A percentile compares a stretch with the other conserved stretches of the same genome.
phyloP scores from a whole-genome alignment of 2,888 invertebrate genomes.

The Drosophila infuscata region DNA sequence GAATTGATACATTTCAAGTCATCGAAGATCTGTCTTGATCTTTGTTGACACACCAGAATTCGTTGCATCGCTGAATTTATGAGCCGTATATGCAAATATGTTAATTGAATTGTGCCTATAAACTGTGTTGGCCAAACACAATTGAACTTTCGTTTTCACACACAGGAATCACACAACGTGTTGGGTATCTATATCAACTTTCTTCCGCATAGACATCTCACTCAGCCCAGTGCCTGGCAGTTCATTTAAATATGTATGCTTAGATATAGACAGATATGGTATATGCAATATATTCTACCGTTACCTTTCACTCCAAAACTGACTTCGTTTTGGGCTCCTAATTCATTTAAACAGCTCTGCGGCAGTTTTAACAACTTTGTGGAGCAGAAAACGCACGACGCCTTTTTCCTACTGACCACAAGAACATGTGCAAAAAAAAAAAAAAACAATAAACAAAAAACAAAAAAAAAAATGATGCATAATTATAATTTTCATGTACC shows the following conservation, averaged over 20 bases:
- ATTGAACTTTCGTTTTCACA: constrained; percentile 57
- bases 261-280: background rate
- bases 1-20: constrained; percentile 66
- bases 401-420: constrained; percentile 53
- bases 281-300: constrained; percentile 23
- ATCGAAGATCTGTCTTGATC: constrained; percentile 26
- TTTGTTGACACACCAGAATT: constrained; percentile 49
- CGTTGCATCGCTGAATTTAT: constrained; percentile 56
- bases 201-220: constrained; percentile 40
- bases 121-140: constrained; percentile 28
- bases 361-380: constrained; percentile 64
- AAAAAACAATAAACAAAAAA: background rate
- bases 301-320: constrained; percentile 45
- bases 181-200: constrained; percentile 42
- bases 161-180: constrained; percentile 33
- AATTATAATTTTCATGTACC: constrained; percentile 77
- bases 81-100: constrained; percentile 60
- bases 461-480: constrained; percentile 50
- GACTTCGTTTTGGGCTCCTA: constrained; percentile 75
- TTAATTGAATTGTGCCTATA: constrained; percentile 60
- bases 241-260: constrained; percentile 26
- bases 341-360: constrained; percentile 69
- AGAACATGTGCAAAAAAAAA: constrained; percentile 42
- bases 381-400: constrained; percentile 77
- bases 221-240: constrained; percentile 8